Base-by-base conservation (phyloP, 1,140 invertebrate species). In the Polypedilum pembai region DNA sequence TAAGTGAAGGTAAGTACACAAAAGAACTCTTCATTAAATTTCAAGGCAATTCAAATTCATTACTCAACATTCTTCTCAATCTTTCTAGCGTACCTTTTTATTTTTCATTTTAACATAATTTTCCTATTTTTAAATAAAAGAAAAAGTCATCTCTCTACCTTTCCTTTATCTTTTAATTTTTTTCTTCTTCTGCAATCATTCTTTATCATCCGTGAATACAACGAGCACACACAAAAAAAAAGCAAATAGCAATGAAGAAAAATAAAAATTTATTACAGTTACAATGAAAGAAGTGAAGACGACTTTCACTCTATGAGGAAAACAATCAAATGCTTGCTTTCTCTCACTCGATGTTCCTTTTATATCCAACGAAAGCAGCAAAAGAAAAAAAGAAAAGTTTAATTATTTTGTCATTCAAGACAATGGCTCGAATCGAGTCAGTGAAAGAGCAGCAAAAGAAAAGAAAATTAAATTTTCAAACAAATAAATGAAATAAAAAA, bases 371-470 rank as follows among this genome's bases (percentile, higher is more conserved):
- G 45, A 56, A 56, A 33, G 5, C n/a, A n/a, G 45, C 45, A 56
- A 56, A 56, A n/a, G 45, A 10, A 45, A 45, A 45, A 8, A 45
- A 45, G 15, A 56, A 56, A 56, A 56, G 45, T 56, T 56, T 56
- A 56, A 56, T 56, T 56, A 56, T 56, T 56, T 56, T 56, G 45
- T 56, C 45, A 56, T 56, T 56, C 45, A 56, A 56, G 45, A 56
- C 45, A 56, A 56, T 56, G 45, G 24, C 24, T 33, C n/a, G 45
- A 56, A 56, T 56, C 3, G 45, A 56, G 24, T 33, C 24, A 33
- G n/a, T 3, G 41, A 45, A 45, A 45, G 2, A 8, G 15, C 5
- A 33, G 24, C 5, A 5, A 33, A 33, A 33, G 5, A 5, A 33
- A 33, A 33, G 24, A 33, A 33, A 33, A 33, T 33, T 33, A 33